Base-by-base conservation (phyloP, 2,113 vertebrate species). In the Caranx melampygus region DNA sequence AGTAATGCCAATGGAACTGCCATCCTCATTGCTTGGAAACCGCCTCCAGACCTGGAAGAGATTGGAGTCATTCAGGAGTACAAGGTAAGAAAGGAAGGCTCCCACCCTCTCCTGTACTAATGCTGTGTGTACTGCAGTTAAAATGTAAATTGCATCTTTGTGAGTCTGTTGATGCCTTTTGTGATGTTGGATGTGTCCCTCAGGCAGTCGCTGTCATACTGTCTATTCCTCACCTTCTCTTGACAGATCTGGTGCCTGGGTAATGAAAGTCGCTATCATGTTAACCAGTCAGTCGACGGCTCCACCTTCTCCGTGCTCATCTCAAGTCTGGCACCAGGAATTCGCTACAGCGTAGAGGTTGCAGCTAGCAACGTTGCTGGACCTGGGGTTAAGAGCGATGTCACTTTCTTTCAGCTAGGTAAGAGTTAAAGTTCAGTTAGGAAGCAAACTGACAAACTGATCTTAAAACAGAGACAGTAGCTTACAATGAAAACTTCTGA, bases 31-130 rank as follows among this genome's bases (percentile, higher is more conserved):
- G 95, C 96, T 61, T 99, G 98, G 98, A 97, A 97, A 92, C 96
- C 98, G 0, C 98, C 98, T 68, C 96, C 96, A 0, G 96, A 97
- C 83, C 95, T 95, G 44, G 96, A 96, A 61, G 96, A 96, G 18
- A 96, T 97, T 61, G 97, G 96, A 75, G 92, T 97, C 94, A 96
- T 99, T 78, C 97, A 98, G 64, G 98, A 99, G 71, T 99, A 99
- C 31, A 99, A 97, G 97, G 98, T 99, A 94, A 78, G 42, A 71
- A 35, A 70, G 64, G 5, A 62, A 64, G 21, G 6, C 60, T 18
- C 45, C 20, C 10, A 2, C 52, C 4, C 20, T 67, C 44, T 40
- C 10, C 57, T 65, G 44, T 18, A 34, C 72, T 61, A 34, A 68
- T 49, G 21, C 21, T 73, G 49, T 75, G 35, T 45, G 16, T 64